Percentiles rank a stretch among this genome's conserved stretches.
Evolutionary conservation across 2,797 vertebrate species (phyloP).

Genomic region (Malurus leucopterus): DNA sequence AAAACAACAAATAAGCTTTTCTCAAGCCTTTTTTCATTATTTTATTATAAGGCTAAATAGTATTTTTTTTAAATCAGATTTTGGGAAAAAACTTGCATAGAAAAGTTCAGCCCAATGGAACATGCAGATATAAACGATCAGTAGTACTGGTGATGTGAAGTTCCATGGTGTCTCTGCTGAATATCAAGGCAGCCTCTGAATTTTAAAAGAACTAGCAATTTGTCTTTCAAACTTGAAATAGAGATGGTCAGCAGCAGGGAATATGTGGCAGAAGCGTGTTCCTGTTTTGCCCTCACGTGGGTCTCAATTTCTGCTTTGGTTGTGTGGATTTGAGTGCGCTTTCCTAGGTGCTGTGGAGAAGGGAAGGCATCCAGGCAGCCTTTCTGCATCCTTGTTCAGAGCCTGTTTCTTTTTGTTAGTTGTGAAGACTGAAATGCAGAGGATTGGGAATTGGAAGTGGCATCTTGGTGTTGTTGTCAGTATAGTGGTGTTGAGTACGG

Average conservation of each 20-base stretch:
- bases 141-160: not conserved
- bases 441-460: rapidly evolving
- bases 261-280: not conserved
- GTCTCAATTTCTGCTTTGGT: not conserved
- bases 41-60: not conserved
- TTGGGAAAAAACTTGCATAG: rapidly evolving
- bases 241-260: not conserved
- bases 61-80: not conserved
- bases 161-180: not conserved
- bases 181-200: not conserved
- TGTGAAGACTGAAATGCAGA: not conserved
- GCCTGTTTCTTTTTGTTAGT: not conserved
- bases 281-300: not conserved
- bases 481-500: not conserved
- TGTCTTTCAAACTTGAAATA: not conserved
- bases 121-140: not conserved
- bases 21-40: not conserved
- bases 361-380: not conserved
- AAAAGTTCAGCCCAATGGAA: not conserved
- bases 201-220: not conserved
- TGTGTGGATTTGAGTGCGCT: not conserved
- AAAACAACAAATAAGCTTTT: not conserved
- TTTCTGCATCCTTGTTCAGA: not conserved
- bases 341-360: not conserved
- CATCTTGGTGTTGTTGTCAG: not conserved